These are phyloP conservation scores for Strigamia crassipes DNA, from an alignment of 2,888 invertebrate genomes.

Conservation along the genomic window DNA sequence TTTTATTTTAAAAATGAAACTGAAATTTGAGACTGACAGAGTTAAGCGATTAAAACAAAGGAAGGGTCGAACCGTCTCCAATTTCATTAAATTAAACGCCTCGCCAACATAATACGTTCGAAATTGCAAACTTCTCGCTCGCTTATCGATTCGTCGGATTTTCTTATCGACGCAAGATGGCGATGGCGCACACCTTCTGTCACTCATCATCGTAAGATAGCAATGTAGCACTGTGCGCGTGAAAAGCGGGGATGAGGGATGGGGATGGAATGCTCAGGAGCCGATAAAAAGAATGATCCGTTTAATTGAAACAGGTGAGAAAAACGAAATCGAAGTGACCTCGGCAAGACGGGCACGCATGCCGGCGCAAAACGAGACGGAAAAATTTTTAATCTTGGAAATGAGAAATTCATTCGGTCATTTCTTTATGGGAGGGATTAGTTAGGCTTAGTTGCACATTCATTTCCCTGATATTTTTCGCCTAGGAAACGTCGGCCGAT, in stretches of 20 bases:
- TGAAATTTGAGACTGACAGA: not conserved
- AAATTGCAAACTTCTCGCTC: conserved; percentile 23
- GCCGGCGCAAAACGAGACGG: not conserved
- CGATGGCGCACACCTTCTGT: conserved; percentile 6
- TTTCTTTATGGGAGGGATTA: conserved; percentile 34
- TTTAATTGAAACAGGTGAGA: conserved; percentile 10
- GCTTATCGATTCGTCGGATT: conserved; percentile 15
- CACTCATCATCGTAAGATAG: not conserved
- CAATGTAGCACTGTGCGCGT: not conserved
- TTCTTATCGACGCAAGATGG: conserved; percentile 18
- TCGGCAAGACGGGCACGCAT: not conserved
- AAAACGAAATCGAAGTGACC: conserved; percentile 25
- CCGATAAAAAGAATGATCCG: conserved; percentile 19
- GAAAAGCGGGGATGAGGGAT: not conserved
- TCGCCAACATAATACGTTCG: conserved; percentile 22
- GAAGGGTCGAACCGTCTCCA: not conserved
- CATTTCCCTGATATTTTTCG: conserved; percentile 25
- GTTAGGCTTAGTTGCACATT: conserved; percentile 42
- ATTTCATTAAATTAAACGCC: conserved; percentile 35
- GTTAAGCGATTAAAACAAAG: conserved; percentile 11
- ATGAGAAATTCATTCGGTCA: conserved; percentile 40
- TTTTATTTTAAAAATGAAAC: not conserved
- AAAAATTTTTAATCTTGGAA: conserved; percentile 14
- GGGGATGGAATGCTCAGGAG: not conserved
- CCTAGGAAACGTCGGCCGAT: not conserved